These are phyloP conservation scores for Phylloscopus collybita DNA, from an alignment of 2,797 vertebrate species.

Conservation along the genomic window DNA sequence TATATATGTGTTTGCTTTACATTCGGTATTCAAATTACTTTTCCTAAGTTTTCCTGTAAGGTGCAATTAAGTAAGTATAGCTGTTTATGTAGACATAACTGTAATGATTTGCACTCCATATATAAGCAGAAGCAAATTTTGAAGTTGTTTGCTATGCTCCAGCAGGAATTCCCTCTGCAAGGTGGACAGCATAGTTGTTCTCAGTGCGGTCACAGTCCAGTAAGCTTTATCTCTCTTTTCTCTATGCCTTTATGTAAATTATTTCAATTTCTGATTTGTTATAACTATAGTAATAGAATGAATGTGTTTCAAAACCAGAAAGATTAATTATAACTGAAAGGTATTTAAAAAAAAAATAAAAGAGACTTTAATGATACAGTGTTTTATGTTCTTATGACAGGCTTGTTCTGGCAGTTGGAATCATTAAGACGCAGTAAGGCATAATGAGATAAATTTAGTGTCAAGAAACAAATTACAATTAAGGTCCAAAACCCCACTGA, in stretches of 20 bases:
- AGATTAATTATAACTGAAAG: background rate
- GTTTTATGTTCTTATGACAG: background rate
- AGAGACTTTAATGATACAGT: background rate
- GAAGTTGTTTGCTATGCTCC: background rate
- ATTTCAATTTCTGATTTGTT: background rate
- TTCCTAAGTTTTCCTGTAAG: background rate
- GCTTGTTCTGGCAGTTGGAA: background rate
- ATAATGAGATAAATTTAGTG: background rate
- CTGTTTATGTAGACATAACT: background rate
- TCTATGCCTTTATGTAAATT: background rate
- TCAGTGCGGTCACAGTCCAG: background rate
- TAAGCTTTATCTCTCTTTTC: background rate
- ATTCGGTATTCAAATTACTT: background rate
- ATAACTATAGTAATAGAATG: background rate
- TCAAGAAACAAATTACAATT: background rate
- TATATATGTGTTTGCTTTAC: background rate
- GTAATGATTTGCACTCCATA: background rate
- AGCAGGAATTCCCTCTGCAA: background rate
- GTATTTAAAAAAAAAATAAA: background rate
- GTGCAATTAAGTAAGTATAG: background rate
- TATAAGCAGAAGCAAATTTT: background rate
- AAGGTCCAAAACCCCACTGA: background rate
- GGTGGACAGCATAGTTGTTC: background rate
- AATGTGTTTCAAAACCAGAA: background rate
- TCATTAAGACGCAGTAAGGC: background rate